Percentiles rank a stretch among this genome's conserved stretches.
Evolutionary conservation across 2,888 invertebrate species (phyloP).

Genomic region (Macrophya annulata): DNA sequence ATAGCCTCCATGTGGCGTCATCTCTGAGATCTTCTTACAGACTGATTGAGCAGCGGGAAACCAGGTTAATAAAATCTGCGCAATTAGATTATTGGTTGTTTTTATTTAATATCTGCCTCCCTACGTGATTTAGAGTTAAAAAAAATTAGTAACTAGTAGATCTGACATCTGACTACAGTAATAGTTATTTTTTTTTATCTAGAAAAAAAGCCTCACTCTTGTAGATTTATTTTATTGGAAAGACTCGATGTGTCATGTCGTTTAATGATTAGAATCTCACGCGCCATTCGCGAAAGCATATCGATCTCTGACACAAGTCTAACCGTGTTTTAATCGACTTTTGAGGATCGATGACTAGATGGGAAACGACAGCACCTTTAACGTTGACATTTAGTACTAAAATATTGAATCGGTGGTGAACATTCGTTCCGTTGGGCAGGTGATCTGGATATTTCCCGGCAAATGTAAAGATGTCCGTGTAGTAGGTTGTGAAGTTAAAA

Average conservation of each 20-base stretch:
- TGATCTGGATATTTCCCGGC: constrained; percentile 53
- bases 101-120: no score
- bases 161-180: background rate
- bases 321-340: background rate
- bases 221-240: background rate
- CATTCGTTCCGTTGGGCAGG: constrained; percentile 57
- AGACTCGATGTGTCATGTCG: background rate
- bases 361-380: background rate
- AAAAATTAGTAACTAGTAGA: background rate
- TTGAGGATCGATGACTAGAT: background rate
- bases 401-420: constrained; percentile 72
- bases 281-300: no score
- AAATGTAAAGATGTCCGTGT: constrained; percentile 54
- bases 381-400: constrained; percentile 66
- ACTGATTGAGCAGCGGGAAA: no score
- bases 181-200: no score
- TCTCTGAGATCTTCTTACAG: no score
- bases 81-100: no score
- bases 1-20: no score
- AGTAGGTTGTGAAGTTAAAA: background rate
- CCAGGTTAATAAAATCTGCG: background rate
- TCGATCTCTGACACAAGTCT: background rate
- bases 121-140: no score
- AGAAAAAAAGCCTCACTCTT: background rate
- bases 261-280: background rate